Conservation (phyloP, 2,113 vertebrate species). For the Psammodynastes pulverulentus region DNA sequence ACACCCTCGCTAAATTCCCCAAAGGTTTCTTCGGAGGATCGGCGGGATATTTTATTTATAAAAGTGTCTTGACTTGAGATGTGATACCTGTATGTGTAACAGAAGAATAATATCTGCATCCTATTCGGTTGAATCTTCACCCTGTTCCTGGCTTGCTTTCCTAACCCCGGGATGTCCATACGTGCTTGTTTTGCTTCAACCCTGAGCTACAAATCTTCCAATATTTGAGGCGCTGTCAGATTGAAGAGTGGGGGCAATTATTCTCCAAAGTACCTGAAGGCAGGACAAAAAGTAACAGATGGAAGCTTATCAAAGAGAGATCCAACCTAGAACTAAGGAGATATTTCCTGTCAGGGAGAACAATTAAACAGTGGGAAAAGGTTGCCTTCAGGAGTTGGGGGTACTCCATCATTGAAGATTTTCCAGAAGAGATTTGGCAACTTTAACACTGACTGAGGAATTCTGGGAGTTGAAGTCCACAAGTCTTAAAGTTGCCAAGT, state of each 20-base stretch:
- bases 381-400: too few relatives aligned
- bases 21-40: constrained; percentile 56
- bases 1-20: constrained; percentile 53
- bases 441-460: too few relatives aligned
- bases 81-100: constrained; percentile 11
- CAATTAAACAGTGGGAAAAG: background rate
- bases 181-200: background rate
- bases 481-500: too few relatives aligned
- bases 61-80: constrained; percentile 60
- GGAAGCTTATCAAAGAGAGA: background rate
- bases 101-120: constrained; percentile 33
- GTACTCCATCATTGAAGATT: too few relatives aligned
- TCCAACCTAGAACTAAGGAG: background rate
- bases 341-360: background rate
- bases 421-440: too few relatives aligned
- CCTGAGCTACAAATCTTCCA: background rate
- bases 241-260: background rate
- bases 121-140: constrained; percentile 39
- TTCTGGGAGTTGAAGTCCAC: too few relatives aligned
- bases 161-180: constrained; percentile 11
- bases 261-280: background rate
- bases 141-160: constrained; percentile 59
- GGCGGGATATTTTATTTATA: constrained; percentile 65
- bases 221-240: background rate
- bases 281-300: background rate